phyloP scores from a whole-genome alignment of 1,140 invertebrate genomes.

The Drosophila watanabei region DNA sequence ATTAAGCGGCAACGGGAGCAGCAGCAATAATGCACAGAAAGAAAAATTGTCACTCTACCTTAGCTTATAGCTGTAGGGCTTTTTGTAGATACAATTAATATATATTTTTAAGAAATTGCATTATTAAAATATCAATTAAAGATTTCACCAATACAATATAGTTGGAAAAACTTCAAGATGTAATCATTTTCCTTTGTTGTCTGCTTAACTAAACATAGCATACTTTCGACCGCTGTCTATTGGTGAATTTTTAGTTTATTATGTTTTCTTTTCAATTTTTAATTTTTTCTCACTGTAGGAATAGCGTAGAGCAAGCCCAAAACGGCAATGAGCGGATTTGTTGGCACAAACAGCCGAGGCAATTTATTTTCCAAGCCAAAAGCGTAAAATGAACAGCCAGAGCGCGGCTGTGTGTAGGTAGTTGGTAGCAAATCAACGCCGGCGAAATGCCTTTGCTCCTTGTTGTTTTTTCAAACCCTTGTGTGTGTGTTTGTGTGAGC shows the following conservation, averaged over 20 bases:
- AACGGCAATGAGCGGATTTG: constrained; percentile 81
- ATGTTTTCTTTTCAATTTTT: too few relatives aligned
- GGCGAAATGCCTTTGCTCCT: constrained; percentile 13
- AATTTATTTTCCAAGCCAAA: constrained; percentile 77
- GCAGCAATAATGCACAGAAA: constrained; percentile 34
- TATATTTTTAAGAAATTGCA: too few relatives aligned
- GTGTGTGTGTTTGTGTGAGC: constrained; percentile 20
- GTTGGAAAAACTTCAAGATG: too few relatives aligned
- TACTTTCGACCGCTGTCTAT: too few relatives aligned
- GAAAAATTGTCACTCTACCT: background rate
- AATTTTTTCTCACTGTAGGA: constrained; percentile 6
- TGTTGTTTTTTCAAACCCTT: constrained; percentile 28
- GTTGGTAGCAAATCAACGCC: constrained; percentile 44
- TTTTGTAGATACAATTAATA: too few relatives aligned
- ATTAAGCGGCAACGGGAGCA: constrained; percentile 61
- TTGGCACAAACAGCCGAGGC: constrained; percentile 73
- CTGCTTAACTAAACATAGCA: too few relatives aligned
- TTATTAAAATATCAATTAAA: too few relatives aligned
- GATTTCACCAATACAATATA: too few relatives aligned
- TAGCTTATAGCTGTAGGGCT: background rate
- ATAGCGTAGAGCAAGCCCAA: constrained; percentile 41
- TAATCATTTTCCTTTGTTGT: too few relatives aligned
- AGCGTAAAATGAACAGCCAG: constrained; percentile 68
- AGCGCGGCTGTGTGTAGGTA: constrained; percentile 15
- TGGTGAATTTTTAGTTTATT: too few relatives aligned